Evolutionary conservation across 2,797 vertebrate genomes (phyloP), one percentile per base, ranked within the genome.

Genomic region (Trichosurus vulpecula): DNA sequence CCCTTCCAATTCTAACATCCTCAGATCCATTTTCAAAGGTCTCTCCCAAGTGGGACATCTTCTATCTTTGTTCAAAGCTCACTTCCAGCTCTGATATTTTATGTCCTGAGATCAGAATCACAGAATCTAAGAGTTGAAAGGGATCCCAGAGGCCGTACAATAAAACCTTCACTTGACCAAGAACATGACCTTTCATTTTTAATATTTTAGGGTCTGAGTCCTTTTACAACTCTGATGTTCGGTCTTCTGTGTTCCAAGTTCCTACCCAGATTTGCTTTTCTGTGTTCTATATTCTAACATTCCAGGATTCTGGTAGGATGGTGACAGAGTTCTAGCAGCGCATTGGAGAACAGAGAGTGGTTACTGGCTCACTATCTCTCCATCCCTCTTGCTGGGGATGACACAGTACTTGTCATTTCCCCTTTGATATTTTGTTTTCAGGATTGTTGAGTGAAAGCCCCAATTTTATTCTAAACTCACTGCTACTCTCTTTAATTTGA

Each of bases 401-500:
- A 87, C 41, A 87, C 0, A 25, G 51, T 87, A 87, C 25, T 87
- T 51, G 22, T 27, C 25, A 27, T 19, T 74, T 74, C 19, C 0
- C 61, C n/a, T 74, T 41, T 1, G 3, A n/a, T 51, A 25, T 51
- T 87, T 51, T 87, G 22, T 87, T 87, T 47, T 87, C 74, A 87
- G 22, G 74, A 51, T 25, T 51, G 41, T 9, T 3, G 22, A 47
- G 41, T 47, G 22, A 81, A 81, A 87, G 74, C 22, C 19, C 9
- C 74, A 27, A 87, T 87, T 22, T 61, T 92, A 13, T 19, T 54
- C 30, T 94, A 31, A 95, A 10, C 1, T 1, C 19, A 91, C 93
- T 8, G 41, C n/a, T 74, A 74, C 2, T 74, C 16, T 87, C 29
- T 97, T 95, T 90, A 91, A 56, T 94, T 19, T 93, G n/a, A 55